Percentiles rank a stretch among this genome's conserved stretches.
phyloP scores from a whole-genome alignment of 37 sponge, comb jelly and placozoan genomes.

The Agelas oroides region DNA sequence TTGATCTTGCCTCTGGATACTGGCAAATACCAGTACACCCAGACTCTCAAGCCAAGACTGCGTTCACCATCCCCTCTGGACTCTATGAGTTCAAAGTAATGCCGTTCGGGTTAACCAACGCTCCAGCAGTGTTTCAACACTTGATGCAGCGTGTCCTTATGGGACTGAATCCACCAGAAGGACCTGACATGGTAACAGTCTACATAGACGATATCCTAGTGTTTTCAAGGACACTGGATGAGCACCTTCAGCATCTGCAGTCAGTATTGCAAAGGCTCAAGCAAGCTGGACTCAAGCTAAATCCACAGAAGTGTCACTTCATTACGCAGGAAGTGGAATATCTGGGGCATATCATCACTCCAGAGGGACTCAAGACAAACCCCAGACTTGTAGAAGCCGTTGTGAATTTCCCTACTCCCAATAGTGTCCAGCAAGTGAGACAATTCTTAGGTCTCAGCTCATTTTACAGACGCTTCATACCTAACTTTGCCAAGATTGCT shows the following conservation, averaged over 20 bases:
- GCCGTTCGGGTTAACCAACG: constrained; percentile 66
- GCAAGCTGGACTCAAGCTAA: constrained; percentile 5
- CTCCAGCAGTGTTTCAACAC: constrained; percentile 68
- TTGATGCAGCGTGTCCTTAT: constrained; percentile 46
- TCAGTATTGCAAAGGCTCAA: constrained; percentile 6
- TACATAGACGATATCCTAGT: constrained; percentile 62
- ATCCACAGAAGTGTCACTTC: constrained; percentile 45
- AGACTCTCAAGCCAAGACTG: too few relatives aligned
- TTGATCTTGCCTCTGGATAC: too few relatives aligned
- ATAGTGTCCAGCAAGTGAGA: background rate
- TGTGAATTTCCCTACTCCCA: background rate
- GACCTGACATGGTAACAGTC: constrained; percentile 41
- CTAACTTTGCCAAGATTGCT: constrained; percentile 7
- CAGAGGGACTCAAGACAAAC: constrained; percentile 8
- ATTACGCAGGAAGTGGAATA: constrained; percentile 29
- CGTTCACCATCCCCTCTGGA: too few relatives aligned
- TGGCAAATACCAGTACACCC: too few relatives aligned
- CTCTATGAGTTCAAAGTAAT: too few relatives aligned
- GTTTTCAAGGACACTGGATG: constrained; percentile 42
- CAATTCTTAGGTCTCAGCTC: constrained; percentile 24
- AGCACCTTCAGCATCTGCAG: constrained; percentile 27
- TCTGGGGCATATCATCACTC: constrained; percentile 29
- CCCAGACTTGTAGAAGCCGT: constrained; percentile 12
- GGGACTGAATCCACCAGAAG: constrained; percentile 45
- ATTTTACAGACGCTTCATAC: constrained; percentile 31